Conservation (phyloP, 30 jellyfish, hydroid and myxozoan species). For the Rhopilema esculentum region DNA sequence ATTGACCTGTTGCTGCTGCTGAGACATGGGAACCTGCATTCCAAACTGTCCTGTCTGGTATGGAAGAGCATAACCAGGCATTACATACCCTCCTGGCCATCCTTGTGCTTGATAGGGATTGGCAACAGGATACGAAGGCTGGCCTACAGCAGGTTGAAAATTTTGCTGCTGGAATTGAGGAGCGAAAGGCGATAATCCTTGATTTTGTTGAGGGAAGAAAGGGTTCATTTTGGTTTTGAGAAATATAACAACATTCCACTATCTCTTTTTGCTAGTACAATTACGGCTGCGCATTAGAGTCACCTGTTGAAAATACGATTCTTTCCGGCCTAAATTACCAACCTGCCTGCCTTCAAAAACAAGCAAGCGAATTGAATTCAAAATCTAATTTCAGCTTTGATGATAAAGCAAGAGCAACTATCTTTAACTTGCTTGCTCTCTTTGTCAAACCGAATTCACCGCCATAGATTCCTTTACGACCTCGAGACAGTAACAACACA, state of each 20-base stretch:
- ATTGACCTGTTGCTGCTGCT: slow-evolving; percentile 22
- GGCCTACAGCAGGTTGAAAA: slow-evolving; percentile 28
- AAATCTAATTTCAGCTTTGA: neutral
- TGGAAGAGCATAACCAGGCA: slow-evolving; percentile 52
- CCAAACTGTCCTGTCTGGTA: slow-evolving; percentile 29
- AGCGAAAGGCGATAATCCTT: slow-evolving; percentile 11
- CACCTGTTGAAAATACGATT: slow-evolving; percentile 1
- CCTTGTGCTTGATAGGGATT: slow-evolving; percentile 11
- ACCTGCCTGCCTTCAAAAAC: neutral
- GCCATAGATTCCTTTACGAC: neutral
- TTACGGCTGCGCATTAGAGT: neutral
- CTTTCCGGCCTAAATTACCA: neutral
- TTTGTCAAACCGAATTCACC: neutral
- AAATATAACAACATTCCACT: neutral
- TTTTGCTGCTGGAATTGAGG: slow-evolving; percentile 31
- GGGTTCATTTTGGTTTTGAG: slow-evolving; percentile 40
- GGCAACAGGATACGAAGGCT: slow-evolving; percentile 10
- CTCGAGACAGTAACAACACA: too few species aligned
- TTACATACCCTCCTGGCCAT: slow-evolving; percentile 39
- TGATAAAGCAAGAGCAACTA: neutral
- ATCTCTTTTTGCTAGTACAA: neutral
- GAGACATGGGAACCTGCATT: slow-evolving; percentile 10
- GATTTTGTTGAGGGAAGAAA: slow-evolving; percentile 43
- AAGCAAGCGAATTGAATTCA: neutral
- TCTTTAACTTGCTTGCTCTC: neutral